Evolutionary conservation across 1,140 invertebrate species (phyloP), one percentile per base, ranked within the genome.

Genomic region (Drosophila simulans): DNA sequence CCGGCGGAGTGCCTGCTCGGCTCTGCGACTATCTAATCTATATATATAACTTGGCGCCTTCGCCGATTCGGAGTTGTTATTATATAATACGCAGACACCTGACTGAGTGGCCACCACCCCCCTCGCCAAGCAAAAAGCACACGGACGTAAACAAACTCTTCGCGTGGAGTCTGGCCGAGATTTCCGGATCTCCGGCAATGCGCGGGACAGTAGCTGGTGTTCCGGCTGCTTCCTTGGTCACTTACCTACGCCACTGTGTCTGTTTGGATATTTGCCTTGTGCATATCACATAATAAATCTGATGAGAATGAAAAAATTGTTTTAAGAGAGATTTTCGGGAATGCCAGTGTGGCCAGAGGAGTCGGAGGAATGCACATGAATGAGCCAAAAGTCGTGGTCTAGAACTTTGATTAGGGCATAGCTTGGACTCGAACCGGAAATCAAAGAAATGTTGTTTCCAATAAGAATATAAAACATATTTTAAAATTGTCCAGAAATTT

Each of bases 41-140:
- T 34, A 51, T 51, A 22, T 22, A 51, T 22, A 76, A 53, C 60
- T 58, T n/a, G 45, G 25, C 65, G 58, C 39, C 58, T 75, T 65
- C 43, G 49, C 60, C 53, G 49, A 65, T 58, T 74, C 46, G 53
- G 48, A 72, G 54, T 83, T 79, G 52, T 68, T 60, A 73, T 88
- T 88, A 88, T 88, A 88, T 88, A 88, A 88, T 89, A 58, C 69
- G 57, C 55, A 69, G 72, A 76, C 71, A 76, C 81, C 81, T 84
- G 81, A 84, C 82, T 65, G 68, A 46, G 52, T 80, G 60, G 60
- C 51, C 56, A 5, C 15, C 64, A 3, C 35, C 51, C 31, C 42
- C 35, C 13, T 5, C 27, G 7, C 48, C 8, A 0, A 20, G 5
- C 15, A 25, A 63, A 42, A 37, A 35, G 17, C 25, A 48, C 46